Evolutionary conservation across 2,113 vertebrate genomes (phyloP), one percentile per base, ranked within the genome.

Genomic region (Cygnus atratus): DNA sequence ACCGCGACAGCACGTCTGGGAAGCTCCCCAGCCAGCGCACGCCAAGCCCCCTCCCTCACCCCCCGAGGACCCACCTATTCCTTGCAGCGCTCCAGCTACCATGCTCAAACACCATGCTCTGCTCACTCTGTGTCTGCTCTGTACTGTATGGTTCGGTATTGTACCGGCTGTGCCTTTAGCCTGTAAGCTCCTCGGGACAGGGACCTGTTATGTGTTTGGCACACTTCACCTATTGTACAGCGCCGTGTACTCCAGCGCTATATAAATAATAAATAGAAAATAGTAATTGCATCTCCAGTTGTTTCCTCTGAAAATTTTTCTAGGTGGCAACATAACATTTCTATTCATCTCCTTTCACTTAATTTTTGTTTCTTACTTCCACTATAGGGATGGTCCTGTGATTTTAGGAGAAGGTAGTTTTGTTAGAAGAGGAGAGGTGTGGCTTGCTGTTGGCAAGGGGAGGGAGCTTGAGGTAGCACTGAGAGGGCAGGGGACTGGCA

Each of bases 201-300:
- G 95, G 95, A 95, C 95, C 93, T 97, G 96, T 87, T 96, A 57
- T 96, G 95, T 96, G 95, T 66, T 87, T 96, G 94, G 96, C 95
- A 96, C 96, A 97, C 92, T 97, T 96, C 95, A 70, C 95, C 96
- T 97, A 96, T 75, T 54, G 96, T 95, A 67, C 93, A 97, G 96
- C 87, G 95, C 96, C 89, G 87, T 52, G 92, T 70, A 84, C 91
- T 95, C 96, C 97, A 97, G 97, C 92, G 95, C 96, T 97, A 93
- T 44, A 94, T 71, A 90, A 97, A 97, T 94, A 96, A 97, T 93
- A 97, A 96, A 96, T 96, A 92, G 83, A 95, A 95, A 70, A 90
- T 95, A 13, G 58, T 74, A 90, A 96, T 76, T 76, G 68, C 6
- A 76, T 88, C 83, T 90, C 67, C 61, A 73, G 62, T 81, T 77